These are phyloP conservation scores for Pluvialis apricaria DNA, from an alignment of 2,113 vertebrate species.

Conservation along the genomic window DNA sequence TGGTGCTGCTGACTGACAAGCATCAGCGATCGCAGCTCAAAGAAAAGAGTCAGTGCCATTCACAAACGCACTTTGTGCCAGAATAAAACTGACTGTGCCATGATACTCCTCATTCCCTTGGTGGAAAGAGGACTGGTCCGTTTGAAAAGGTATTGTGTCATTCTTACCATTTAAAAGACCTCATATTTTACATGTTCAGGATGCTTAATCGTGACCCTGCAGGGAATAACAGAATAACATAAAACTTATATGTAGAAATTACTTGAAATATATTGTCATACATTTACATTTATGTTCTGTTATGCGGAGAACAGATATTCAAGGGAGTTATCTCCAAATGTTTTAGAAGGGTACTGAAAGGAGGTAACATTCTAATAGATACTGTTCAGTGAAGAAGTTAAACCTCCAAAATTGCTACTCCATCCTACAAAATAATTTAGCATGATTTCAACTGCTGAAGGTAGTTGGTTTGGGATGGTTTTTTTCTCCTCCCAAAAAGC, in stretches of 20 bases:
- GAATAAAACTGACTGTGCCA: background rate
- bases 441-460: background rate
- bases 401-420: background rate
- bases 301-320: background rate
- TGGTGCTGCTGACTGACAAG: background rate
- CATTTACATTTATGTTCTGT: background rate
- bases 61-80: background rate
- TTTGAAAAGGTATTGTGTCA: background rate
- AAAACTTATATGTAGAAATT: background rate
- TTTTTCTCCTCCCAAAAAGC: background rate
- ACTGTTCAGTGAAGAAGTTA: background rate
- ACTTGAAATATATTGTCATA: background rate
- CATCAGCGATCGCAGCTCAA: background rate
- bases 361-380: background rate
- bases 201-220: background rate
- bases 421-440: background rate
- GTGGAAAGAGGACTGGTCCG: background rate
- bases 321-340: background rate
- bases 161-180: background rate
- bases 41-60: background rate
- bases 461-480: background rate
- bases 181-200: background rate
- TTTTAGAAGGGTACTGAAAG: background rate
- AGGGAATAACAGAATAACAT: background rate
- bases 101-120: background rate